Evolutionary conservation across 2,888 invertebrate species (phyloP).

Genomic region (Diarsia mendica): DNA sequence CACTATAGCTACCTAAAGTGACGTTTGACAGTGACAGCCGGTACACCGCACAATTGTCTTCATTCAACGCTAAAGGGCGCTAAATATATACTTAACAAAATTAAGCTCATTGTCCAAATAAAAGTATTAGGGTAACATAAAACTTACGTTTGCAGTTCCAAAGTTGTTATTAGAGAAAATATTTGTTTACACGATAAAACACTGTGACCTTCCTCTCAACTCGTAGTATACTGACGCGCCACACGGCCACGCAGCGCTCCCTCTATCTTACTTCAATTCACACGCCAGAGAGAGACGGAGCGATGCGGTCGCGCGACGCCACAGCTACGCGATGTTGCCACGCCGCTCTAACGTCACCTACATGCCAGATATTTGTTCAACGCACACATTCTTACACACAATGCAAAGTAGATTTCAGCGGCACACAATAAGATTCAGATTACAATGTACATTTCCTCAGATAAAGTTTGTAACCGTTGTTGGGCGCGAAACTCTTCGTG

Average conservation of each 20-base stretch:
- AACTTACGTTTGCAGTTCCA: conserved; percentile 54
- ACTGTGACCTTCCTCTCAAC: conserved; percentile 72
- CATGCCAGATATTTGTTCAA: conserved; percentile 59
- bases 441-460: conserved; percentile 13
- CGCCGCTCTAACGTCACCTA: conserved; percentile 62
- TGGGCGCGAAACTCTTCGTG: conserved; percentile 66
- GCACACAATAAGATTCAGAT: conserved; percentile 6
- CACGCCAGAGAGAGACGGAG: conserved; percentile 62
- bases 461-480: conserved; percentile 60
- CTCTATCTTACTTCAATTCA: conserved; percentile 52
- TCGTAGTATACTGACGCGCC: conserved; percentile 73
- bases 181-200: conserved; percentile 66
- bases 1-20: conserved; percentile 7
- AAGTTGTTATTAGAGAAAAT: conserved; percentile 51
- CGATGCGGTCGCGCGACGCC: conserved; percentile 63
- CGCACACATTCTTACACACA: conserved; percentile 26
- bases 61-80: background rate
- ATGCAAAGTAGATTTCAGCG: conserved; percentile 9
- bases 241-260: conserved; percentile 65
- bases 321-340: conserved; percentile 73
- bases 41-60: background rate
- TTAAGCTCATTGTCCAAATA: background rate
- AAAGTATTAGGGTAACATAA: conserved; percentile 11
- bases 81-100: background rate
- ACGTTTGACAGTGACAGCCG: conserved; percentile 35